These are phyloP conservation scores for Drosophila saltans DNA, from an alignment of 1,140 invertebrate species.

Conservation along the genomic window DNA sequence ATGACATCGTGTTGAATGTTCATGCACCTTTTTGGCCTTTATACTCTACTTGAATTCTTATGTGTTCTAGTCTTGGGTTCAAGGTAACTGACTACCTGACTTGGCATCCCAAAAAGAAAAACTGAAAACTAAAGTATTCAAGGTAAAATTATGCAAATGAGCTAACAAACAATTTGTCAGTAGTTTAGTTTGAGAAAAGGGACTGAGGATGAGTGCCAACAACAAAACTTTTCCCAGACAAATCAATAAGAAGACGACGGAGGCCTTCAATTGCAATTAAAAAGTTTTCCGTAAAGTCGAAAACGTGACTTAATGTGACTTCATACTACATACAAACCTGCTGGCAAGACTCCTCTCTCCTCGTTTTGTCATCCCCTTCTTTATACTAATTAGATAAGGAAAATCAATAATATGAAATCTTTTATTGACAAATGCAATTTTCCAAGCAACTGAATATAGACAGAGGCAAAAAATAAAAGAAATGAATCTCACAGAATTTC, in stretches of 20 bases:
- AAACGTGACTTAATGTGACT: conserved; percentile 55
- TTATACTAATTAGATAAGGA: conserved; percentile 26
- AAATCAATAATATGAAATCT: conserved; percentile 11
- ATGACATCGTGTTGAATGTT: conserved; percentile 40
- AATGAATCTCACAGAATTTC: conserved; percentile 15
- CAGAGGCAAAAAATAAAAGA: conserved; percentile 38
- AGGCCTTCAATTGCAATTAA: conserved; percentile 58
- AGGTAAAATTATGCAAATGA: conserved; percentile 69
- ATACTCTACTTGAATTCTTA: conserved; percentile 12
- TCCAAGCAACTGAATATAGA: conserved; percentile 56
- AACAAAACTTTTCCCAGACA: conserved; percentile 61
- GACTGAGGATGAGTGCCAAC: background rate
- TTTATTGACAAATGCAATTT: conserved; percentile 54
- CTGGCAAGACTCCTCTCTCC: too few relatives aligned
- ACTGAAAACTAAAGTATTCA: conserved; percentile 20
- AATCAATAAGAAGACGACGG: conserved; percentile 53
- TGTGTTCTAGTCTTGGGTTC: conserved; percentile 51
- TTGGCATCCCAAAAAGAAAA: conserved; percentile 26
- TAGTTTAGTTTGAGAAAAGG: conserved; percentile 8
- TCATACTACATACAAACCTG: background rate
- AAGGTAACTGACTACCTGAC: conserved; percentile 61
- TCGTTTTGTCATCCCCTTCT: background rate
- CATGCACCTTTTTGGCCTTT: conserved; percentile 23
- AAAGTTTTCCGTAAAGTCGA: conserved; percentile 41
- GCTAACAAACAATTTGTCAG: conserved; percentile 66